Conservation (phyloP, 2,113 vertebrate genomes). For the Dipodomys spectabilis region DNA sequence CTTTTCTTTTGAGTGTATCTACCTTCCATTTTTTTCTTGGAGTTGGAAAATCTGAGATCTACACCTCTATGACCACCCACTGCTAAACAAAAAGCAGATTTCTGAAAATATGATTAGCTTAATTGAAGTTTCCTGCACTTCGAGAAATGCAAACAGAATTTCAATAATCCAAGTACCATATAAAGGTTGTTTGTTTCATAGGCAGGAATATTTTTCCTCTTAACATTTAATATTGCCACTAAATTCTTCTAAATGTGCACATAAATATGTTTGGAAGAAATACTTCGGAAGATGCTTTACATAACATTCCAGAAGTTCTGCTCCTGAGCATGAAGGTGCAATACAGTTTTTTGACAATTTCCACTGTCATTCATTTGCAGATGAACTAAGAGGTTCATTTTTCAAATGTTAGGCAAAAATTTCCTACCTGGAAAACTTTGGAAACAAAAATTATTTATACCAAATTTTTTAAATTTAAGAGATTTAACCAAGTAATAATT, state of each 20-base stretch:
- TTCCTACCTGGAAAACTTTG: constrained; percentile 40
- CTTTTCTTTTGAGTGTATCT: too few relatives aligned
- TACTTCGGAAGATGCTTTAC: constrained; percentile 10
- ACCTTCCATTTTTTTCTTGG: too few relatives aligned
- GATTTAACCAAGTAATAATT: background rate
- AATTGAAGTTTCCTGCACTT: background rate
- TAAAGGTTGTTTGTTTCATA: constrained; percentile 40
- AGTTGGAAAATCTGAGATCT: too few relatives aligned
- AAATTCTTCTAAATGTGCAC: constrained; percentile 50
- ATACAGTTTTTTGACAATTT: constrained; percentile 47
- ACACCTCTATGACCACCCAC: too few relatives aligned
- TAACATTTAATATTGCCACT: constrained; percentile 18
- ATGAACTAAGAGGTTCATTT: constrained; percentile 46
- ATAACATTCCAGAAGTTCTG: constrained; percentile 44
- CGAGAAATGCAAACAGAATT: constrained; percentile 8
- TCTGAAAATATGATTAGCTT: constrained; percentile 37
- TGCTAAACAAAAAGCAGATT: background rate
- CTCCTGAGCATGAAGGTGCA: constrained; percentile 2
- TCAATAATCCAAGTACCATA: background rate
- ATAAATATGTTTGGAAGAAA: constrained; percentile 23
- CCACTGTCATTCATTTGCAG: constrained; percentile 8
- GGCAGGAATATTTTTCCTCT: background rate
- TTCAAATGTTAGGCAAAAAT: constrained; percentile 48
- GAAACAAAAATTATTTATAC: constrained; percentile 55
- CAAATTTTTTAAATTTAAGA: background rate